Base-by-base conservation (phyloP, 2,888 invertebrate species). In the Xestobium rufovillosum region DNA sequence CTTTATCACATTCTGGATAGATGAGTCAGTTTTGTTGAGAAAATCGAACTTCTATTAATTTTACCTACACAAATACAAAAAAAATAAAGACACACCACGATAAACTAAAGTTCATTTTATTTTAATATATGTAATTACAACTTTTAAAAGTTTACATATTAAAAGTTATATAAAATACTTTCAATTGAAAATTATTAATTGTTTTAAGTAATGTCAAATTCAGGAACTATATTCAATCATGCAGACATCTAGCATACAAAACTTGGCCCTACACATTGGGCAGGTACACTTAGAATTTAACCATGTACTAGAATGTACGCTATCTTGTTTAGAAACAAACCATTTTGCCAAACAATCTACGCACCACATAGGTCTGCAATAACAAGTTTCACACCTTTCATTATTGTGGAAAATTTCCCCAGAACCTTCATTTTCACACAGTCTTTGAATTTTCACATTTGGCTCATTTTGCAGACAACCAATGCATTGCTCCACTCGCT, bases 361-460 rank as follows among this genome's bases (percentile, higher is more conserved):
- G 67, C 92, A 94, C 91, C 92, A 92, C 76, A 91, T 80, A 14
- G 89, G 91, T 34, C 86, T 78, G 60, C 85, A 87, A 56, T 76
- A 78, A 56, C 85, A 86, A 34, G 61, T 67, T 2, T 52, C 60
- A 53, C 80, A 80, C 39, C 56, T 63, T 41, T 65, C 61, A 9
- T 57, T 54, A 34, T 62, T 65, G 39, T 65, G n/a, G n/a, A n/a
- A n/a, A n/a, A n/a, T n/a, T n/a, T n/a, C n/a, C n/a, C n/a, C n/a
- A n/a, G n/a, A n/a, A n/a, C n/a, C 67, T 6, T 60, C 67, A 12
- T 63, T 61, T 55, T 61, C 58, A 89, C 92, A 36, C 73, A 74
- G 52, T 80, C 83, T 47, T 73, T 73, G 36, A 88, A 70, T 64
- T 89, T 92, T 32, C 85, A 81, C 61, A 40, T 89, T 82, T 0